phyloP scores from a whole-genome alignment of 2,797 vertebrate genomes.

The Echeneis naucrates region DNA sequence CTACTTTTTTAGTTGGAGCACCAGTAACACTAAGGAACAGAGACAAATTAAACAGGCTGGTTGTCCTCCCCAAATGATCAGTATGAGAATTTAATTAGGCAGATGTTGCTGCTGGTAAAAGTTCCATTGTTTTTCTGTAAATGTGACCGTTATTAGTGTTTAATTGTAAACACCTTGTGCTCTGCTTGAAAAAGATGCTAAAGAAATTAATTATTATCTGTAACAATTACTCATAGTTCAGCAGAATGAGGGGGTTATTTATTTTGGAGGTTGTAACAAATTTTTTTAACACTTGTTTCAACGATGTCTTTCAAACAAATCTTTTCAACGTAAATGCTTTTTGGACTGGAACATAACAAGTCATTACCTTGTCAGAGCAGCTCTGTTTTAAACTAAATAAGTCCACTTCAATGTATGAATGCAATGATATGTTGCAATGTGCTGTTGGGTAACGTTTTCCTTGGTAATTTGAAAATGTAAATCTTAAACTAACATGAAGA shows the following conservation, averaged over 20 bases:
- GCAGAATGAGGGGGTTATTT: not conserved
- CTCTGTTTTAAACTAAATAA: not conserved
- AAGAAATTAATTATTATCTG: slow-evolving; percentile 28
- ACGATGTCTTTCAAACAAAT: not conserved
- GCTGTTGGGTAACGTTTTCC: not conserved
- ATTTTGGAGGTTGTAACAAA: not conserved
- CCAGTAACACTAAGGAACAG: not conserved
- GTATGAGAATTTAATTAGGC: not conserved
- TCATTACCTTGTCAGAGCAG: not conserved
- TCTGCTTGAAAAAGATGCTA: not conserved
- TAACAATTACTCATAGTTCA: slow-evolving; percentile 6
- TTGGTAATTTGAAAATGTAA: not conserved
- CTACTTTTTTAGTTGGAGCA: not conserved
- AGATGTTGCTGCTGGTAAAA: not conserved
- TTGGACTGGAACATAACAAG: not conserved
- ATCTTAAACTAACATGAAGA: not conserved
- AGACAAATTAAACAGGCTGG: not conserved
- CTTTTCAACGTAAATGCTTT: not conserved
- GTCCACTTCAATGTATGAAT: not conserved
- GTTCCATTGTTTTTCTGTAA: slow-evolving; percentile 2
- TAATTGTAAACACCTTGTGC: slow-evolving; percentile 6
- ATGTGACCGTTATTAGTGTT: not conserved
- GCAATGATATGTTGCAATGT: no score
- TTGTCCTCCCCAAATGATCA: not conserved
- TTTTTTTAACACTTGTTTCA: no score